Evolutionary conservation across 2,888 invertebrate species (phyloP).

Genomic region (Drosophila maculinotata): DNA sequence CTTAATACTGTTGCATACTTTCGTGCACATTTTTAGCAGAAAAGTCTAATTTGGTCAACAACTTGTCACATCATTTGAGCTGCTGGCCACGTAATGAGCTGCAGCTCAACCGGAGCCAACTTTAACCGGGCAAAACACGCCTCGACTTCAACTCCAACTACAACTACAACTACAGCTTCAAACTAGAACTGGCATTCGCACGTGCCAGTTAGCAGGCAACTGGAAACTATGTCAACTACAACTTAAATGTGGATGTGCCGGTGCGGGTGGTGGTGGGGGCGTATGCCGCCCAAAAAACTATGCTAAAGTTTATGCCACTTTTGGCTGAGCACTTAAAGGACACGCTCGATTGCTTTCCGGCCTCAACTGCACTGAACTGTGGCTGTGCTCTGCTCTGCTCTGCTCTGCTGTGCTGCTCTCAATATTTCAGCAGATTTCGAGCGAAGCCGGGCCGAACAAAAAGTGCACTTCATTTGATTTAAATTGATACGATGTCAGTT

Average conservation of each 20-base stretch:
- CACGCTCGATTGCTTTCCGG: conserved; percentile 68
- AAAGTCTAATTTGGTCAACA: conserved; percentile 72
- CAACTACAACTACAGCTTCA: conserved; percentile 27
- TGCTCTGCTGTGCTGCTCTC: conserved; percentile 29
- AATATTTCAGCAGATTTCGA: conserved; percentile 52
- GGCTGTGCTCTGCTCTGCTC: not conserved
- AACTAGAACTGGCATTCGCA: conserved; percentile 59
- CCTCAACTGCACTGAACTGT: conserved; percentile 5
- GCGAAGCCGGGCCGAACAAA: conserved; percentile 50
- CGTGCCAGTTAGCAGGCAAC: conserved; percentile 45
- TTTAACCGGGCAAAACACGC: conserved; percentile 31
- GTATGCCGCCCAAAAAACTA: conserved; percentile 53
- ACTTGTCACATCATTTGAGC: conserved; percentile 73
- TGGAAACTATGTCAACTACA: conserved; percentile 67
- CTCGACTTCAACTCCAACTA: conserved; percentile 26
- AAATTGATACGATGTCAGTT: conserved; percentile 77
- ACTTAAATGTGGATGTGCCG: conserved; percentile 11
- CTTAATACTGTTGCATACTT: conserved; percentile 32
- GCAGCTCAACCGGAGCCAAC: conserved; percentile 59
- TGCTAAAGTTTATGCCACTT: conserved; percentile 66
- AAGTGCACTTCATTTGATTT: conserved; percentile 80
- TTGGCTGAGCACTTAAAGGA: conserved; percentile 63
- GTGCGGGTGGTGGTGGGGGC: no score
- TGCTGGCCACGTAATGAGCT: conserved; percentile 78
- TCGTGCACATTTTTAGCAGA: conserved; percentile 30